Evolutionary conservation across 53 echinoderm and acorn worm genomes (phyloP), one percentile per base, ranked within the genome.

Genomic region (Glandiceps talaboti): DNA sequence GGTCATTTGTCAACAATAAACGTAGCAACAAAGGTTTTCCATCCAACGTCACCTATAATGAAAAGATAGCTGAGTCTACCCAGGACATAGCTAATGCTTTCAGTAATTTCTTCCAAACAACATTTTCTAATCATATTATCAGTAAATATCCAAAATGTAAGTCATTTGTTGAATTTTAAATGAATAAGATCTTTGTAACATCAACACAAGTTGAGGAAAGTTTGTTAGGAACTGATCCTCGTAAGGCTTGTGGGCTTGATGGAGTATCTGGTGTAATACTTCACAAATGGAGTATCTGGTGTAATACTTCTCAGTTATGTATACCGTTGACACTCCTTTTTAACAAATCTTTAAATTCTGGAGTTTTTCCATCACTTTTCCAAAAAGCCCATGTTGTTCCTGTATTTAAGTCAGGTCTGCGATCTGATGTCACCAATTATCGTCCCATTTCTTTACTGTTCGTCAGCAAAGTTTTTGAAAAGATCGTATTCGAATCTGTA

Each of bases 371-470:
- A 1, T 33, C 33, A 14, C 73, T 80, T 72, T 81, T 74, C 76
- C 26, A 27, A 25, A 33, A 33, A 26, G 85, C 85, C 14, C 80
- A 85, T 45, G 33, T 85, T 31, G 76, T 76, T 76, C 85, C 85
- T 1, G 29, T 85, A 1, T 77, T 81, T 75, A 81, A 81, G 26
- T 1, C n/a, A 14, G 85, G 85, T 26, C 72, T 76, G 32, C 79
- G 81, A 29, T 75, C 81, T 32, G 27, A 12, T 1, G 74, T 81
- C 1, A 33, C 81, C 1, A 85, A 85, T 30, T 85, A 85, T 28
- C 33, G 81, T 26, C 85, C 85, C 1, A 76, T 76, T 33, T 85
- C 6, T 12, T 12, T 45, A 12, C 20, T 45, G 64, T 20, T 20
- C 20, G 6, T 45, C 20, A 45, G 64, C 64, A 45, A 45, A 20